Conservation (phyloP, 2,113 vertebrate genomes). For the Lophura nycthemera region DNA sequence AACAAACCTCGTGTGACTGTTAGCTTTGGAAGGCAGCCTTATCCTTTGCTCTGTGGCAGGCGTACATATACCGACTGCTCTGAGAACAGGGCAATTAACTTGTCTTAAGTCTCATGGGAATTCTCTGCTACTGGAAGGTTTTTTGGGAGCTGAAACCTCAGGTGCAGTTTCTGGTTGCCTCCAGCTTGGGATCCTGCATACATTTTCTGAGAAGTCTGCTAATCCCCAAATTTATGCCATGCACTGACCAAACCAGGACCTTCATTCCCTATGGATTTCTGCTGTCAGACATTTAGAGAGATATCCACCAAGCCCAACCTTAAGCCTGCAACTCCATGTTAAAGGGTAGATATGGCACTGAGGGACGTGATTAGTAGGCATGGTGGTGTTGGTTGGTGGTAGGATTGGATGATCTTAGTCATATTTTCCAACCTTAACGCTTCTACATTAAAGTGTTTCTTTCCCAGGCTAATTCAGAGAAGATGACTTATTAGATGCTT, state of each 20-base stretch:
- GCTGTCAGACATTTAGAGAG: background rate
- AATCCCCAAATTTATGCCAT: background rate
- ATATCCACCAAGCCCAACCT: background rate
- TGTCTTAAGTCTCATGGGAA: background rate
- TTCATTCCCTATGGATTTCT: background rate
- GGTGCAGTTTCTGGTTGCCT: background rate
- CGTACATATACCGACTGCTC: rapidly evolving
- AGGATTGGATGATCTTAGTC: too few species aligned
- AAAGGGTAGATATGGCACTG: background rate
- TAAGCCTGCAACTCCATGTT: background rate
- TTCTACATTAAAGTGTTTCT: background rate
- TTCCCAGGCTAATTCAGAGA: background rate
- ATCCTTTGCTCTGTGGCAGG: background rate
- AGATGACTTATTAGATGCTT: background rate
- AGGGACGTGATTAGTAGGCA: too few species aligned
- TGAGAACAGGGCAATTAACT: background rate
- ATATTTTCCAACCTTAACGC: too few species aligned
- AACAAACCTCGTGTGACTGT: background rate
- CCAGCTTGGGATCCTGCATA: background rate
- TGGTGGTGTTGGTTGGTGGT: too few species aligned
- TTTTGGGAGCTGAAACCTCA: background rate
- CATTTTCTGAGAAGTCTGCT: background rate
- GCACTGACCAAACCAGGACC: background rate
- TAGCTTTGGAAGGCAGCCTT: background rate
- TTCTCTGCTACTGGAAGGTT: background rate